Evolutionary conservation across 2,797 vertebrate species (phyloP).

Genomic region (Crocodylus rhombifer): DNA sequence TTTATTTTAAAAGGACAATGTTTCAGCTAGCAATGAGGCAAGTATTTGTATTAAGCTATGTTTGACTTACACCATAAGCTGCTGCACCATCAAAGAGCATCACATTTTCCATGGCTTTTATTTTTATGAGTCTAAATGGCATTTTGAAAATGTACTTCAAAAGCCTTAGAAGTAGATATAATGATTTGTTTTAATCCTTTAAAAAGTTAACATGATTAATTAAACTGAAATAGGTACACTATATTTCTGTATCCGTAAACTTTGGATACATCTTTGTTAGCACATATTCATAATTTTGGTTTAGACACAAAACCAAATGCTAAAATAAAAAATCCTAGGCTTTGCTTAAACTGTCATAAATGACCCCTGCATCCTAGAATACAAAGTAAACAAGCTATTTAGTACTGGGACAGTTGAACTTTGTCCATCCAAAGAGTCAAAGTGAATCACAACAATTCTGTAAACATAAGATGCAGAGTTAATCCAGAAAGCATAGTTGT

Average conservation of each 20-base stretch:
- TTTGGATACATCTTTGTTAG: background rate
- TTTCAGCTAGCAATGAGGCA: background rate
- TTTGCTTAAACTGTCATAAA: background rate
- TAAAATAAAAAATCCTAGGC: background rate
- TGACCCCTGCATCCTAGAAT: background rate
- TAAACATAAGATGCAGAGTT: accelerated
- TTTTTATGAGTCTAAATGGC: background rate
- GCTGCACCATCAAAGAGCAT: background rate
- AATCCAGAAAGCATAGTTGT: background rate
- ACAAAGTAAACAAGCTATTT: background rate
- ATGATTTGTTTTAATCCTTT: background rate
- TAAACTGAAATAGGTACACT: background rate
- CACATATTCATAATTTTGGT: background rate
- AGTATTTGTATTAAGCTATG: background rate
- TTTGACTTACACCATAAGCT: background rate
- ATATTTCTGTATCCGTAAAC: background rate
- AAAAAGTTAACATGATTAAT: background rate
- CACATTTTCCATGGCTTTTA: background rate
- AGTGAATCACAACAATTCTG: background rate
- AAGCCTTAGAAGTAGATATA: background rate
- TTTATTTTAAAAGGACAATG: background rate
- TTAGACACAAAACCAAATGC: background rate
- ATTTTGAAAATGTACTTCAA: background rate
- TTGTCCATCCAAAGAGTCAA: background rate
- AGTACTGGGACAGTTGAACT: background rate